These are phyloP conservation scores for Dinocampus coccinellae DNA, from an alignment of 2,888 invertebrate genomes.

Conservation along the genomic window DNA sequence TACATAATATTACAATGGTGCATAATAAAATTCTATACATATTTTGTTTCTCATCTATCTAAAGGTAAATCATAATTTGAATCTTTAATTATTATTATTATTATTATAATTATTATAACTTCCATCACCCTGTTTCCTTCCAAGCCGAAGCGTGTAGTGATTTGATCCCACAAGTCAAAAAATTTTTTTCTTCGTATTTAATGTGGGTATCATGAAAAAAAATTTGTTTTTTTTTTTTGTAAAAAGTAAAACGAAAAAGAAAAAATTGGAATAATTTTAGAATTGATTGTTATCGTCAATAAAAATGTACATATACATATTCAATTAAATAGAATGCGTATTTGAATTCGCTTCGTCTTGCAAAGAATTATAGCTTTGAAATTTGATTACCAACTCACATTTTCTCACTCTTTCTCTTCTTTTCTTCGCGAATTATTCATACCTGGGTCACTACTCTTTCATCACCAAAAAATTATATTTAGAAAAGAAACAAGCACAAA, in stretches of 20 bases:
- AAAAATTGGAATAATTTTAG: neutral
- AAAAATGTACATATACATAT: neutral
- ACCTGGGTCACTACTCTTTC: constrained; percentile 8
- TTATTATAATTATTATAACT: constrained; percentile 36
- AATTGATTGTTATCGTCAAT: neutral
- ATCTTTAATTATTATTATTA: constrained; percentile 42
- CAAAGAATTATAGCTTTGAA: constrained; percentile 52
- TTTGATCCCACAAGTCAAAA: neutral
- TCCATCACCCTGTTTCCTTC: constrained; percentile 60
- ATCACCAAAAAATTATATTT: constrained; percentile 29
- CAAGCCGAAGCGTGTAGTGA: constrained; percentile 51
- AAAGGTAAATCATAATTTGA: constrained; percentile 64
- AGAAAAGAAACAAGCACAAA: constrained; percentile 57
- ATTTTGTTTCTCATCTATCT: constrained; percentile 63
- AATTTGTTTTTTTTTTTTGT: neutral
- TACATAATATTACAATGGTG: constrained; percentile 70
- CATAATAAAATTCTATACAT: constrained; percentile 69
- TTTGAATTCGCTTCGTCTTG: constrained; percentile 51
- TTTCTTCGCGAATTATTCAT: constrained; percentile 3
- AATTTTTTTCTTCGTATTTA: constrained; percentile 3
- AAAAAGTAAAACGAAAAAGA: constrained; percentile 12
- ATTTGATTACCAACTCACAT: constrained; percentile 52
- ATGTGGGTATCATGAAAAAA: too few species aligned
- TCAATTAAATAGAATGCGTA: neutral
- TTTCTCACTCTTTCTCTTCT: too few species aligned